phyloP scores from a whole-genome alignment of 2,113 vertebrate genomes.

The Prochilodus magdalenae region DNA sequence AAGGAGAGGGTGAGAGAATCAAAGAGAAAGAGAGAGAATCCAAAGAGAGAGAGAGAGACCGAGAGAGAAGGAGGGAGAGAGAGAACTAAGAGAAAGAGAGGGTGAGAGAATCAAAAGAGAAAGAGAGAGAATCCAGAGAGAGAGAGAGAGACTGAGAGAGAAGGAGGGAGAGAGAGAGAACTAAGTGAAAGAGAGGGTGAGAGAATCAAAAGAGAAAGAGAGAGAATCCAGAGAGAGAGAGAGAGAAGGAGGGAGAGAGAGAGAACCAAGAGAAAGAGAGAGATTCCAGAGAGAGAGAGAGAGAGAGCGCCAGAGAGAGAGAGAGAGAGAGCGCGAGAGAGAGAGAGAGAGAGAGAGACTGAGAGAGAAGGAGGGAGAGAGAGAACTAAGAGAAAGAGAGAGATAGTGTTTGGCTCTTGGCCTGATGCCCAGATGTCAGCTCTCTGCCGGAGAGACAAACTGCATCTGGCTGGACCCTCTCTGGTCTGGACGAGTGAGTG shows the following conservation, averaged over 20 bases:
- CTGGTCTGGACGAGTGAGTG: constrained; percentile 22
- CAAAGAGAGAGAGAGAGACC: too few species aligned
- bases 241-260: neutral
- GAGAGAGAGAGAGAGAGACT: too few species aligned
- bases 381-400: constrained; percentile 53
- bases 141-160: constrained; percentile 2
- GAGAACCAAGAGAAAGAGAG: neutral
- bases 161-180: constrained; percentile 4
- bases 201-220: too few species aligned
- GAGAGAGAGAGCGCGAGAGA: neutral
- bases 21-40: too few species aligned
- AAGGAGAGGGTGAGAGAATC: too few species aligned
- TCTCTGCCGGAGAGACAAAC: constrained; percentile 48
- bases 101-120: too few species aligned
- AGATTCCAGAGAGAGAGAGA: neutral
- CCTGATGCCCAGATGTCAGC: constrained; percentile 27
- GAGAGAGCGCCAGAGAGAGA: constrained; percentile 11
- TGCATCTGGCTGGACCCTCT: constrained; percentile 29
- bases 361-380: too few species aligned
- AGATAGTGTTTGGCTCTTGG: constrained; percentile 20
- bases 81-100: too few species aligned
- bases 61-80: too few species aligned
- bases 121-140: neutral
- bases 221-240: too few species aligned
- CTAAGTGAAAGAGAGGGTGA: too few species aligned